A percentile compares a stretch with the other conserved stretches of the same genome.
phyloP scores from a whole-genome alignment of 2,888 invertebrate genomes.

The Exephanes ischioxanthus region DNA sequence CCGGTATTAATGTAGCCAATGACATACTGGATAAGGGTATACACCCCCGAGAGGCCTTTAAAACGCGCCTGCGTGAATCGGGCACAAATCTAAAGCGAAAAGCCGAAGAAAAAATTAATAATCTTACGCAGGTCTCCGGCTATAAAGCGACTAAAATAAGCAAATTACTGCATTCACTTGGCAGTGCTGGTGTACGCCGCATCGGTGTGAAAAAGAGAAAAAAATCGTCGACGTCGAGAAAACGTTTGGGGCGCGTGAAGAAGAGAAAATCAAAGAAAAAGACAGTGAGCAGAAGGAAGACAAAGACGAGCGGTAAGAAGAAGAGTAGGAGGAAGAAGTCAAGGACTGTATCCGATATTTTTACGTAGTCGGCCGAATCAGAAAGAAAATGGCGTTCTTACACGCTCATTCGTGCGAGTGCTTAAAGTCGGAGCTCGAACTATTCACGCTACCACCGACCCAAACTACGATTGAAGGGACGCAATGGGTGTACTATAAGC shows the following conservation, averaged over 20 bases:
- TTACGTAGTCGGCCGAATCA: background rate
- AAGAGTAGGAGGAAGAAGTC: background rate
- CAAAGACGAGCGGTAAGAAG: background rate
- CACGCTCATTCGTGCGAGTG: conserved; percentile 32
- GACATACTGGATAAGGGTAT: background rate
- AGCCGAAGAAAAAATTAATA: background rate
- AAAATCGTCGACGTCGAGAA: background rate
- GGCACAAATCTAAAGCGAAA: background rate
- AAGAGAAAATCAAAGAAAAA: background rate
- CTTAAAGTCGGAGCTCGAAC: conserved; percentile 26
- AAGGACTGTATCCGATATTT: background rate
- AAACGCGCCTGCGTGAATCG: background rate
- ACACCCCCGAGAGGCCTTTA: background rate
- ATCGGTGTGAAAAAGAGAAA: background rate
- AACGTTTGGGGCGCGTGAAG: background rate
- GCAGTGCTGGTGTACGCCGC: too few species aligned
- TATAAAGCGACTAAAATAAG: conserved; percentile 1
- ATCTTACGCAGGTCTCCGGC: background rate
- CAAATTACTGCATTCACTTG: too few species aligned
- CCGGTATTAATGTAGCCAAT: background rate
- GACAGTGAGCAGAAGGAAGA: background rate
- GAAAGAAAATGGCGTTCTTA: conserved; percentile 8
- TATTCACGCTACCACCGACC: conserved; percentile 9
- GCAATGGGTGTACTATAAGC: conserved; percentile 25
- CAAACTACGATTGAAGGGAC: conserved; percentile 30